These are phyloP conservation scores for Calonectris borealis DNA, from an alignment of 2,113 vertebrate genomes.

Conservation along the genomic window DNA sequence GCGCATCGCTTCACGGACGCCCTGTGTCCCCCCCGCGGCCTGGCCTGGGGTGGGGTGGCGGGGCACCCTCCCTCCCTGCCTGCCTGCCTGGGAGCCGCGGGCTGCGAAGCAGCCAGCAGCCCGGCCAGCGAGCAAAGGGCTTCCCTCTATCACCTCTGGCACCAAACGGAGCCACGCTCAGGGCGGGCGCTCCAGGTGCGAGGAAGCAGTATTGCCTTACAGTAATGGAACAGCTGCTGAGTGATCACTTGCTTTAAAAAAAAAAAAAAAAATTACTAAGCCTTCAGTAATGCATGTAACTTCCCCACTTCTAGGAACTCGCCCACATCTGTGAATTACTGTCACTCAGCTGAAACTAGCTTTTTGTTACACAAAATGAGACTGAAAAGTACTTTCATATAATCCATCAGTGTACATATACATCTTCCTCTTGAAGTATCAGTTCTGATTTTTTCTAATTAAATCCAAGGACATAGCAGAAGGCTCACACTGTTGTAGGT, in stretches of 20 bases:
- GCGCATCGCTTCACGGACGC: background rate
- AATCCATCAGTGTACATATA: accelerated
- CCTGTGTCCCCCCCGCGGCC: accelerated
- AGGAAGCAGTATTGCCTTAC: too few species aligned
- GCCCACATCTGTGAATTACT: background rate
- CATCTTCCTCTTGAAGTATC: background rate
- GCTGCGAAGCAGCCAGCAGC: background rate
- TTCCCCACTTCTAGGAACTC: background rate
- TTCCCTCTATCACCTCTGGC: accelerated
- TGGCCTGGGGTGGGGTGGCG: background rate
- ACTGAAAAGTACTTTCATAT: background rate
- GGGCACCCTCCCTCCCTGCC: background rate
- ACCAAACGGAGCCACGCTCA: accelerated
- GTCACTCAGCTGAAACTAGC: background rate
- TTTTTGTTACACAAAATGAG: background rate
- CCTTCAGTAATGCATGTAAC: background rate
- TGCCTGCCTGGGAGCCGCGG: too few species aligned
- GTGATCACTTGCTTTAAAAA: background rate
- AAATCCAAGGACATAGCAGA: background rate
- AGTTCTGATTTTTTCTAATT: background rate
- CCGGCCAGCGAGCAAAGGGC: background rate
- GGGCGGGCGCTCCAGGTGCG: background rate
- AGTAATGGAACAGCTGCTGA: accelerated
- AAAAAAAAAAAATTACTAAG: background rate
- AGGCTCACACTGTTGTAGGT: background rate